These are phyloP conservation scores for Drosophila elegans DNA, from an alignment of 1,140 invertebrate species.

Conservation along the genomic window DNA sequence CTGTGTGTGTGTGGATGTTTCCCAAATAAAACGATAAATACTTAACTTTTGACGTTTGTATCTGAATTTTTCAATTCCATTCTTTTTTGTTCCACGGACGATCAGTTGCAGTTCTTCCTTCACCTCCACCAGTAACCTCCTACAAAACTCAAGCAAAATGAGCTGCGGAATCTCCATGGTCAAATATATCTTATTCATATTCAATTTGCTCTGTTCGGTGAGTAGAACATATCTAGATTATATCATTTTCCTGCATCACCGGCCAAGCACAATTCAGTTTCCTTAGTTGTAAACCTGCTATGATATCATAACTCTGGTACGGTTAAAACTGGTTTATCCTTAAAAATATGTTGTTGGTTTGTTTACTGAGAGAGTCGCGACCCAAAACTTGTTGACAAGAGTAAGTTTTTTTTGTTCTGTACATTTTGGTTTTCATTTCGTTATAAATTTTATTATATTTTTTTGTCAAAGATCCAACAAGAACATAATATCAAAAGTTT, in stretches of 20 bases:
- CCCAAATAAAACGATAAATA: constrained; percentile 61
- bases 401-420: neutral
- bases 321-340: constrained; percentile 46
- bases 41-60: constrained; percentile 40
- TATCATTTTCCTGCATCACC: constrained; percentile 10
- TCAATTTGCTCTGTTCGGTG: constrained; percentile 94
- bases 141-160: constrained; percentile 76
- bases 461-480: too few relatives aligned
- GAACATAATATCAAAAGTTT: too few relatives aligned
- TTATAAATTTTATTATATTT: too few relatives aligned
- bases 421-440: too few relatives aligned
- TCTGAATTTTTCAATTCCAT: constrained; percentile 37
- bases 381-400: constrained; percentile 53
- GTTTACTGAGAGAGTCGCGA: constrained; percentile 38
- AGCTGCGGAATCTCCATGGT: constrained; percentile 92
- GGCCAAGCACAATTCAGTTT: constrained; percentile 21
- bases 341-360: constrained; percentile 3
- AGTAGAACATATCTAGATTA: constrained; percentile 85
- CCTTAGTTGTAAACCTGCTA: constrained; percentile 15
- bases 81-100: constrained; percentile 25
- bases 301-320: constrained; percentile 61
- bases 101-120: constrained; percentile 53
- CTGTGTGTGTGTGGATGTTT: constrained; percentile 29
- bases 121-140: constrained; percentile 10
- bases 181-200: constrained; percentile 93